Percentiles rank a stretch among this genome's conserved stretches.
phyloP scores from a whole-genome alignment of 2,113 vertebrate species.

The Eurystomus gularis region DNA sequence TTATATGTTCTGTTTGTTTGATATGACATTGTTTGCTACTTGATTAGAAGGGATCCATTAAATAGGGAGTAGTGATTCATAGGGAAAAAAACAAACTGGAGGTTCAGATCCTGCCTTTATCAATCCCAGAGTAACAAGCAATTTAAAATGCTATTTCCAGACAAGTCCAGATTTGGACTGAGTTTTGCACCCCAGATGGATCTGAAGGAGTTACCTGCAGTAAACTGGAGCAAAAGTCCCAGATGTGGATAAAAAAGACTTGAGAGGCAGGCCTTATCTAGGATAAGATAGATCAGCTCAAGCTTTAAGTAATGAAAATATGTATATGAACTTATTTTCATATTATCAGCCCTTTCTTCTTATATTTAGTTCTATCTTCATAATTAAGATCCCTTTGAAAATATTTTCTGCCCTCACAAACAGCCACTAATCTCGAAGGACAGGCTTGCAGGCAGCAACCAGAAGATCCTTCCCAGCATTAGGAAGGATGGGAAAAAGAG shows the following conservation, averaged over 20 bases:
- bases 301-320: not conserved
- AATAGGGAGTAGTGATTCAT: not conserved
- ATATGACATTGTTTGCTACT: not conserved
- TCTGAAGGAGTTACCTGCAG: not conserved
- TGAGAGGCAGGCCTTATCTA: not conserved
- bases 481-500: not conserved
- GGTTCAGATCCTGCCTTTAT: not conserved
- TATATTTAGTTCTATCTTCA: not conserved
- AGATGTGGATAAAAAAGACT: not conserved
- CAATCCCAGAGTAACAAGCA: not conserved
- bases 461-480: not conserved
- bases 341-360: not conserved
- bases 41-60: not conserved
- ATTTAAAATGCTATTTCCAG: not conserved
- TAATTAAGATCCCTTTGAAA: not conserved
- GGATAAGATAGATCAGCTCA: not conserved
- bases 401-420: not conserved
- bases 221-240: not conserved
- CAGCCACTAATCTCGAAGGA: not conserved
- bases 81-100: not conserved
- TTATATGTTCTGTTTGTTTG: not conserved
- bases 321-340: not conserved
- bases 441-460: not conserved
- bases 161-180: not conserved
- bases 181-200: not conserved